Evolutionary conservation across 2,888 invertebrate genomes (phyloP).

Genomic region (Dryococelus australis): DNA sequence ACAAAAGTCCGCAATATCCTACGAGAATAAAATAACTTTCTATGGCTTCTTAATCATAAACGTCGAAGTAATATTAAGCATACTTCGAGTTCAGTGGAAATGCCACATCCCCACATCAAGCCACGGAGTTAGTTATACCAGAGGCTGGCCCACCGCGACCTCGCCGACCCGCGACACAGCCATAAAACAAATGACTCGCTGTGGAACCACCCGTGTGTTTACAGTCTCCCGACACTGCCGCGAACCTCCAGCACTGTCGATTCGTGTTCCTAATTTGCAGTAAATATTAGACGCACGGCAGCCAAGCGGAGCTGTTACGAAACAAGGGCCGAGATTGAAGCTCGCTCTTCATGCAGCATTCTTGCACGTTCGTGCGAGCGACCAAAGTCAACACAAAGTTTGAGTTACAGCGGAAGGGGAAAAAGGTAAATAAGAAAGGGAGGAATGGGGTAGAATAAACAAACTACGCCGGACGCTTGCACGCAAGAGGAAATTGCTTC

Average conservation of each 20-base stretch:
- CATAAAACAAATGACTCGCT: background rate
- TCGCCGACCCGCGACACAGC: background rate
- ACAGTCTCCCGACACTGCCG: background rate
- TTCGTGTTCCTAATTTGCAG: conserved; percentile 6
- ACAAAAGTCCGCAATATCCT: too few species aligned
- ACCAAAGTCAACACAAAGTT: background rate
- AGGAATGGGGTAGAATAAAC: background rate
- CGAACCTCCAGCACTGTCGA: background rate
- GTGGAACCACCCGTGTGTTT: background rate
- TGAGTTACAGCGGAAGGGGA: background rate
- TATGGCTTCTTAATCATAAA: background rate
- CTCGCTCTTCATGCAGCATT: background rate
- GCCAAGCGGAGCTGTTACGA: background rate
- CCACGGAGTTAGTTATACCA: too few species aligned
- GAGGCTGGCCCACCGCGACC: background rate
- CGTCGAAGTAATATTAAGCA: background rate
- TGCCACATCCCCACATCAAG: too few species aligned
- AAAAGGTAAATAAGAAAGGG: conserved; percentile 1
- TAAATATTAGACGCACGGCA: conserved; percentile 5
- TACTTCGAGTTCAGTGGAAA: background rate
- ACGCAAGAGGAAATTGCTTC: conserved; percentile 1
- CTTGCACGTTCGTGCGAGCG: background rate
- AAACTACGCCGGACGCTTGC: background rate
- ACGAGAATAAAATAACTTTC: background rate
- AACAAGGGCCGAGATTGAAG: background rate